Conservation (phyloP, 2,888 invertebrate species). For the Agrotis ipsilon region DNA sequence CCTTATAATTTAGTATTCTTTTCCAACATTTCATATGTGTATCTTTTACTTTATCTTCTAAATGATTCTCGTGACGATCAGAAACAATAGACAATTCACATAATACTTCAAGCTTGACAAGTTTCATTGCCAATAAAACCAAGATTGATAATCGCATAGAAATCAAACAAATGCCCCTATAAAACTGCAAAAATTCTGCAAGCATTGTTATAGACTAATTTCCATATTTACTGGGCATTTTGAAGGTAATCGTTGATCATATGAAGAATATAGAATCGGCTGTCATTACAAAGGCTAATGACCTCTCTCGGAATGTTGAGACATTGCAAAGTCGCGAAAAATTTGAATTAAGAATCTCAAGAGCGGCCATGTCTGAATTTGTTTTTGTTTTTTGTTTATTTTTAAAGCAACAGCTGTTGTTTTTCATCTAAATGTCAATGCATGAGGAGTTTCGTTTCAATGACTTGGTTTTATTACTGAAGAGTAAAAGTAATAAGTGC, state of each 20-base stretch:
- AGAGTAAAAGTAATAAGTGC: not conserved
- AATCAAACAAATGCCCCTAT: slow-evolving; percentile 33
- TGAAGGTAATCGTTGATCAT: slow-evolving; percentile 39
- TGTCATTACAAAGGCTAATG: slow-evolving; percentile 43
- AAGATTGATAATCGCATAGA: slow-evolving; percentile 39
- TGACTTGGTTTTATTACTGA: slow-evolving; percentile 24
- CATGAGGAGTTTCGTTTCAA: slow-evolving; percentile 28
- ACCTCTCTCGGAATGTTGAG: slow-evolving; percentile 43
- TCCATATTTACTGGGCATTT: slow-evolving; percentile 50
- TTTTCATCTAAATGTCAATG: slow-evolving; percentile 47
- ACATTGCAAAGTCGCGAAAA: slow-evolving; percentile 30
- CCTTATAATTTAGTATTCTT: not conserved
- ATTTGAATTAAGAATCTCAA: slow-evolving; percentile 45
- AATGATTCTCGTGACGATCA: not conserved
- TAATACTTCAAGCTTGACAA: slow-evolving; percentile 33
- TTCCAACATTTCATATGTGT: no score
- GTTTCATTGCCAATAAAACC: slow-evolving; percentile 33
- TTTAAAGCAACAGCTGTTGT: slow-evolving; percentile 56
- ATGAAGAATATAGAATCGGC: slow-evolving; percentile 47
- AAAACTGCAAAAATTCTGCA: slow-evolving; percentile 34
- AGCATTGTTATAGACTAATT: slow-evolving; percentile 45
- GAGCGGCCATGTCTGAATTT: slow-evolving; percentile 21
- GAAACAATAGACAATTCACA: slow-evolving; percentile 19
- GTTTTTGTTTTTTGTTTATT: slow-evolving; percentile 36
- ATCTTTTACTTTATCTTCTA: not conserved